phyloP scores from a whole-genome alignment of 2,797 vertebrate genomes.

The Coilia nasus region DNA sequence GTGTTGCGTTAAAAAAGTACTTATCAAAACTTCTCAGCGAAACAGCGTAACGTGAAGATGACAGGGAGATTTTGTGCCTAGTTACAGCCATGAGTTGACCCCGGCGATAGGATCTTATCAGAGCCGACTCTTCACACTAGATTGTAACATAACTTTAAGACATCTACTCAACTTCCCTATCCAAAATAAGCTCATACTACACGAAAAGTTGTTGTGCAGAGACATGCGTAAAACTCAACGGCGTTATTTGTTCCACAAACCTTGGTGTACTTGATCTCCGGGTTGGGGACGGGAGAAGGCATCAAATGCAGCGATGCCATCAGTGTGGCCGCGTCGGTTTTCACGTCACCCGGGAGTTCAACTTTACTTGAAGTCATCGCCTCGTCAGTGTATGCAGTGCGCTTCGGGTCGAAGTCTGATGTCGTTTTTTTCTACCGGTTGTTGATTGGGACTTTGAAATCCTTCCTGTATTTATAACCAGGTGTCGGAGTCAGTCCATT shows the following conservation, averaged over 20 bases:
- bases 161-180: not conserved
- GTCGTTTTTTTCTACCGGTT: slow-evolving; percentile 56
- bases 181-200: not conserved
- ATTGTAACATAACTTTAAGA: not conserved
- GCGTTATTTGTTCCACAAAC: slow-evolving; percentile 67
- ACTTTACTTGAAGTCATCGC: slow-evolving; percentile 96
- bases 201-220: not conserved
- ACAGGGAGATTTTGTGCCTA: not conserved
- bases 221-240: not conserved
- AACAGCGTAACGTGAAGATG: not conserved
- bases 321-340: slow-evolving; percentile 92
- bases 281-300: slow-evolving; percentile 91
- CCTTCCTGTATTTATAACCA: slow-evolving; percentile 94
- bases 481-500: slow-evolving; percentile 89
- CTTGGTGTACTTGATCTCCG: slow-evolving; percentile 97
- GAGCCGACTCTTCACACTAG: not conserved
- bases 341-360: slow-evolving; percentile 91
- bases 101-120: not conserved
- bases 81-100: not conserved
- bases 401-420: slow-evolving; percentile 49
- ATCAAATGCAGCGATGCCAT: slow-evolving; percentile 96
- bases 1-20: not conserved
- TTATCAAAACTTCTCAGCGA: not conserved
- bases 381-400: slow-evolving; percentile 39
- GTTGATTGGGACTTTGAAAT: slow-evolving; percentile 76